Base-by-base conservation (phyloP, 2,888 invertebrate species). In the Epicampocera succincta region DNA sequence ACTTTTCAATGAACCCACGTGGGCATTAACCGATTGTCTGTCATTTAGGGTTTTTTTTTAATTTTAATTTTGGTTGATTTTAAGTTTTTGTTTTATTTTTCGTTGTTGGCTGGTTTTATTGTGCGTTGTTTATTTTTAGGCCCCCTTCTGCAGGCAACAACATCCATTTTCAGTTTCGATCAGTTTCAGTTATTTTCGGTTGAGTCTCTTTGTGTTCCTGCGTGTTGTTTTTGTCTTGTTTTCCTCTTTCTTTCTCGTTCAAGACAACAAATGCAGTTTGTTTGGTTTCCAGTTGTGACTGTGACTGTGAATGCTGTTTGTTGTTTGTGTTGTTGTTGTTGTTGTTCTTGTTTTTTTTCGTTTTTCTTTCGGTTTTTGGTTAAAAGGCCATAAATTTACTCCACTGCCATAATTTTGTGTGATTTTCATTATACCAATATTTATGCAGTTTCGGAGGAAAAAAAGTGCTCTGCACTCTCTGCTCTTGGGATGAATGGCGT, bases 391-490 rank as follows among this genome's bases (percentile, higher is more conserved):
- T 85, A 85, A 85, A 85, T 85, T 85, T 85, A 85, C 85, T 85
- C 85, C 84, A 85, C 85, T 85, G 85, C 85, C 85, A 85, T 85
- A 85, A 85, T 85, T 85, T 85, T 85, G 78, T 85, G 84, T 78
- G 83, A 84, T 85, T 84, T 85, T 85, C 80, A 83, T 83, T 85
- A 84, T 60, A 81, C 58, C 65, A 66, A 76, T 83, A 80, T 80
- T 77, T 74, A 77, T 82, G 74, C 77, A 77, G 56, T 74, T 81
- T 69, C 48, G 42, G 17, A 69, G 13, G 38, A 38, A 58, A 54
- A 61, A 61, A 17, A 25, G 1, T 42, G 38, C 66, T 61, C 65
- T 68, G 13, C 33, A 19, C 42, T 42, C 66, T 58, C 8, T 42
- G 48, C 44, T 63, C 46, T 52, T 56, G 56, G 33, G n/a, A 11